Evolutionary conservation across 23 tunicate species (phyloP), one percentile per base, ranked within the genome.

Genomic region (Pegea sp.): DNA sequence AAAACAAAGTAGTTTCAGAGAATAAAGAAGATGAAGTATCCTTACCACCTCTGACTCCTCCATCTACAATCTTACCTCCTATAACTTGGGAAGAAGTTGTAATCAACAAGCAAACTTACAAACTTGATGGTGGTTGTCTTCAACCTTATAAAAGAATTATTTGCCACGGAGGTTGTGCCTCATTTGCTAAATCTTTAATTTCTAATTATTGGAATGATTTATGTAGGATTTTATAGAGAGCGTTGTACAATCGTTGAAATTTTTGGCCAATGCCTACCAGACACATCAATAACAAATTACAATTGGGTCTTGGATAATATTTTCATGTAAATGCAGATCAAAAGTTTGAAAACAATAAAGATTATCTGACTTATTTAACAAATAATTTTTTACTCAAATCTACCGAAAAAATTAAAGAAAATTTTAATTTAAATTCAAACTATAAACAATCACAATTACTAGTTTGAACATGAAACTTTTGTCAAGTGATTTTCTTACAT

Each of bases 241-340:
- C 73, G 68, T 33, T 52, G 49, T 33, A 63, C 95, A 6, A 84
- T 84, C 5, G 63, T 84, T 52, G 95, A 84, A 64, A 42, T 84
- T 27, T 68, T 84, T 52, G 71, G 72, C 6, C 52, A 56, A 5
- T 84, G 68, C 31, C 55, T 84, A 34, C 95, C 95, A 29, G 71
- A 67, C 64, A 61, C 62, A 24, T 64, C 33, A 19, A 57, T 63
- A 26, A 62, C 71, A 8, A 59, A 73, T 49, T 73, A 84, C 58
- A 62, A 56, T 27, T 84, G 95, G 95, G 52, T 84, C 18, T 69
- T 84, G 60, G 95, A 84, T 43, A 84, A 84, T 42, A 25, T 84
- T 13, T 84, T 84, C 58, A 49, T 84, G 95, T 84, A 52, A 84
- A 84, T 73, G 11, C 16, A 8, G 46, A 8, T 8, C 16, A 8